A percentile compares a stretch with the other conserved stretches of the same genome.
These are phyloP conservation scores for Tribolium madens DNA, from an alignment of 1,140 invertebrate species.

Conservation along the genomic window DNA sequence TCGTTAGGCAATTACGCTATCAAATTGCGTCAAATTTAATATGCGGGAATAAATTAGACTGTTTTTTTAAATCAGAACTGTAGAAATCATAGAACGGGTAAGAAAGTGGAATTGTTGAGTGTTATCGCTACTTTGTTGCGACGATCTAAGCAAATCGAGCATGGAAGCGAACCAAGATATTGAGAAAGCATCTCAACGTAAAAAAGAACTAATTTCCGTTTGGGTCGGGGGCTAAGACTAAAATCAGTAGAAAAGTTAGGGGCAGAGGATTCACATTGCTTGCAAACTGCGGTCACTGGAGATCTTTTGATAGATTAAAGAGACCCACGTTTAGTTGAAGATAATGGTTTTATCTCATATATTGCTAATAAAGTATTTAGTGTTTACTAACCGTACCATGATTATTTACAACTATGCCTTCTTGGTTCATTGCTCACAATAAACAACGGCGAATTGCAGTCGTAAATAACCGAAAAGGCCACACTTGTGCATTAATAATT, in stretches of 20 bases:
- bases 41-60: slow-evolving; percentile 18
- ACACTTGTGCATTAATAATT: slow-evolving; percentile 25
- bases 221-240: slow-evolving; percentile 52
- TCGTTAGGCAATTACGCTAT: slow-evolving; percentile 17
- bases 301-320: slow-evolving; percentile 54
- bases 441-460: slow-evolving; percentile 21
- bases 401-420: slow-evolving; percentile 25
- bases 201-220: slow-evolving; percentile 58
- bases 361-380: slow-evolving; percentile 39
- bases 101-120: slow-evolving; percentile 47
- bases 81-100: slow-evolving; percentile 41
- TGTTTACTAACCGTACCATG: slow-evolving; percentile 34
- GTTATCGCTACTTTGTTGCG: slow-evolving; percentile 53
- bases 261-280: slow-evolving; percentile 47
- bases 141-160: slow-evolving; percentile 56
- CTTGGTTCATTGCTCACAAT: slow-evolving; percentile 30
- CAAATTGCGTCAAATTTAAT: slow-evolving; percentile 4
- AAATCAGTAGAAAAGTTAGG: slow-evolving; percentile 50
- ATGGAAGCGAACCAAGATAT: slow-evolving; percentile 55
- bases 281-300: slow-evolving; percentile 54
- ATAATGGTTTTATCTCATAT: slow-evolving; percentile 42
- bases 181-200: slow-evolving; percentile 55
- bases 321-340: slow-evolving; percentile 41
- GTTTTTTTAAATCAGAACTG: slow-evolving; percentile 20
- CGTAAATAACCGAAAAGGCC: slow-evolving; percentile 33